phyloP scores from a whole-genome alignment of 2,113 vertebrate genomes.

The Ascaphus truei region DNA sequence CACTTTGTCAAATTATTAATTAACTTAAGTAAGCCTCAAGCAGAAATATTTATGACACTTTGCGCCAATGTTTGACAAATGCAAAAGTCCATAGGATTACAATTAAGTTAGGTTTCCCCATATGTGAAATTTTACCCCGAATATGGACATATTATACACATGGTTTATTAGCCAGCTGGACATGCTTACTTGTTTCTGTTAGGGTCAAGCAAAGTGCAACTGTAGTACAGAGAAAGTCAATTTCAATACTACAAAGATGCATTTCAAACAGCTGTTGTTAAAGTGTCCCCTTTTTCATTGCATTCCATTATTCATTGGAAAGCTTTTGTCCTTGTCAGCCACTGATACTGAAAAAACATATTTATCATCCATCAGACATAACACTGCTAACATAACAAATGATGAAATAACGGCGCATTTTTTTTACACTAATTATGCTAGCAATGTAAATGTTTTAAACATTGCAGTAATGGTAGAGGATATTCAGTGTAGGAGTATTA shows the following conservation, averaged over 20 bases:
- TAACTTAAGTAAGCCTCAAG: background rate
- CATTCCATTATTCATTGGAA: background rate
- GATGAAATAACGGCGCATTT: too few relatives aligned
- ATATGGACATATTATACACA: constrained; percentile 45
- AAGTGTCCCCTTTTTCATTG: constrained; percentile 30
- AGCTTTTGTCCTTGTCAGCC: background rate
- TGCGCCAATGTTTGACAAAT: constrained; percentile 20
- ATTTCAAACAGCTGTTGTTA: constrained; percentile 56
- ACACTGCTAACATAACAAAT: too few relatives aligned
- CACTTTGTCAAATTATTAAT: constrained; percentile 18
- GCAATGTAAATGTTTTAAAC: too few relatives aligned
- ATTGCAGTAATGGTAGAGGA: too few relatives aligned
- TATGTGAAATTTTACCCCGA: constrained; percentile 55
- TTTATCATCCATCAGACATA: too few relatives aligned
- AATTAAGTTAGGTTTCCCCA: constrained; percentile 37
- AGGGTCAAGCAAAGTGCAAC: constrained; percentile 61
- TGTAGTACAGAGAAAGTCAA: constrained; percentile 46
- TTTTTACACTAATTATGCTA: too few relatives aligned
- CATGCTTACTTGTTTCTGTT: constrained; percentile 53
- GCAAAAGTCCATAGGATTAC: constrained; percentile 11
- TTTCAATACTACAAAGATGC: constrained; percentile 46
- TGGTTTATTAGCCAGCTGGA: constrained; percentile 52
- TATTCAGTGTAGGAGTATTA: too few relatives aligned
- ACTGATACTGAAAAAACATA: background rate
- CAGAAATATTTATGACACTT: constrained; percentile 23